Conservation (phyloP, 2,888 invertebrate genomes). For the Amblyjoppa fuscipennis region DNA sequence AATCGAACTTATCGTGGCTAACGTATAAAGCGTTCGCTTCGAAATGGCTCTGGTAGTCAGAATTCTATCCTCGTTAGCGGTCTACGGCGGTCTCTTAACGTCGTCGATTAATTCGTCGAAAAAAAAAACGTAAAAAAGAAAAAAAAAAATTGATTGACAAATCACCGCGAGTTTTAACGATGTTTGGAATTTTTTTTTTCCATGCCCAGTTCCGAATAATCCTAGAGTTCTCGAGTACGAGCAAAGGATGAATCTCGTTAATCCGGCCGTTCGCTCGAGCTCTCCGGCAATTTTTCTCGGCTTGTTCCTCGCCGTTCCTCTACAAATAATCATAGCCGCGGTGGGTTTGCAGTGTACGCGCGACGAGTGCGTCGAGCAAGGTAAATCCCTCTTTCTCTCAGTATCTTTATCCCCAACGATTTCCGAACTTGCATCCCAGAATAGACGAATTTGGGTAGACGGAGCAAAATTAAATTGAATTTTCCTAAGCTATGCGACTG, state of each 20-base stretch:
- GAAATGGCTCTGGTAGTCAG: constrained; percentile 38
- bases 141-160: constrained; percentile 64
- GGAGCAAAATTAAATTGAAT: constrained; percentile 9
- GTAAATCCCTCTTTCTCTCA: constrained; percentile 11
- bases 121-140: not conserved
- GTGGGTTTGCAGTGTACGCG: constrained; percentile 36
- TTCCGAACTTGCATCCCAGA: not conserved
- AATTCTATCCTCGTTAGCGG: constrained; percentile 59
- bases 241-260: constrained; percentile 54
- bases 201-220: constrained; percentile 33
- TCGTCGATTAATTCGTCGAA: constrained; percentile 56
- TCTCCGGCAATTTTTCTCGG: constrained; percentile 20
- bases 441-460: not conserved
- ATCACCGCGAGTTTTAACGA: constrained; percentile 68
- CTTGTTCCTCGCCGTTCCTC: constrained; percentile 30
- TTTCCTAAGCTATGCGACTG: constrained; percentile 60
- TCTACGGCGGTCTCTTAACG: constrained; percentile 32
- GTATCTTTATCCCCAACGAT: not conserved
- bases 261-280: constrained; percentile 28
- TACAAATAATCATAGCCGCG: constrained; percentile 17
- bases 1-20: constrained; percentile 28
- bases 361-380: constrained; percentile 49
- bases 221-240: constrained; percentile 1
- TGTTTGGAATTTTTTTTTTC: constrained; percentile 57
- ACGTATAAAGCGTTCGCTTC: constrained; percentile 9